A percentile compares a stretch with the other conserved stretches of the same genome.
Evolutionary conservation across 2,113 vertebrate genomes (phyloP).

Genomic region (Mesocricetus auratus): DNA sequence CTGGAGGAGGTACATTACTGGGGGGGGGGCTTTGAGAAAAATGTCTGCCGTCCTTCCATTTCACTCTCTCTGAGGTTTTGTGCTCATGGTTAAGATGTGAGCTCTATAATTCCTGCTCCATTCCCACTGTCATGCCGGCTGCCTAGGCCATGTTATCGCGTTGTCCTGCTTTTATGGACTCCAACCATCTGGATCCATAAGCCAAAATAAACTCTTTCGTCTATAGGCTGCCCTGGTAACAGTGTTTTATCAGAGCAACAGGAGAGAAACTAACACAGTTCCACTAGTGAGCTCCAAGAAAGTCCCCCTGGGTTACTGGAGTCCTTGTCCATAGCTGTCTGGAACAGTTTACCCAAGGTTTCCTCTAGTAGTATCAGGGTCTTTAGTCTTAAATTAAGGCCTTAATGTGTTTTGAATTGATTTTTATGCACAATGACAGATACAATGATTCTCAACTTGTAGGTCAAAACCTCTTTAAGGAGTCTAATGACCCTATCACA

Average conservation of each 20-base stretch:
- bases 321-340: background rate
- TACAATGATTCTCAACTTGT: background rate
- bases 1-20: background rate
- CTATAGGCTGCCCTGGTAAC: background rate
- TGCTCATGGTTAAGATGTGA: background rate
- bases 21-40: background rate
- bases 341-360: background rate
- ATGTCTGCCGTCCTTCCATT: background rate
- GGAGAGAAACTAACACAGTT: background rate
- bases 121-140: no score
- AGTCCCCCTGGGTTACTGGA: background rate
- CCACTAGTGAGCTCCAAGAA: background rate
- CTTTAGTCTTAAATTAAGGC: background rate
- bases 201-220: background rate
- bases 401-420: background rate
- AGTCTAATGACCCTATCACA: background rate
- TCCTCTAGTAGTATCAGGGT: background rate
- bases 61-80: background rate
- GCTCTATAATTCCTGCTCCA: background rate
- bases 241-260: background rate
- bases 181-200: background rate
- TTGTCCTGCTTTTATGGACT: background rate
- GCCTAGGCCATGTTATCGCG: no score
- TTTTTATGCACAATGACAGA: background rate
- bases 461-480: background rate